phyloP scores from a whole-genome alignment of 2,113 vertebrate genomes.

The Phalacrocorax pelagicus region DNA sequence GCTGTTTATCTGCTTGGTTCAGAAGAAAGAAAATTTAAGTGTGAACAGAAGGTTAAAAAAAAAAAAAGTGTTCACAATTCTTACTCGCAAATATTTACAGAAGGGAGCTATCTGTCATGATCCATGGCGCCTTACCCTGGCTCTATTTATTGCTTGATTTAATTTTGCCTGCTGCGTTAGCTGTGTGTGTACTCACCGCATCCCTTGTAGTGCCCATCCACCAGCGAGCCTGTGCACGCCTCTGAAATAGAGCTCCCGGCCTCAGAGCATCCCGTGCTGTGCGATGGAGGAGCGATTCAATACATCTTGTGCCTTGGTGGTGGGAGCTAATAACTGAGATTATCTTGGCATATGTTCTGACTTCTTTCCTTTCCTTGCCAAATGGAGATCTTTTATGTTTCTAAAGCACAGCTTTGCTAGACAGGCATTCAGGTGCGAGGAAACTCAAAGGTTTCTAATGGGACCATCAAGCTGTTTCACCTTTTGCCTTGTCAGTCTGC shows the following conservation, averaged over 20 bases:
- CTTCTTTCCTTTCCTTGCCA: background rate
- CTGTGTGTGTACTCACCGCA: background rate
- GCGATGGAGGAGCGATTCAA: background rate
- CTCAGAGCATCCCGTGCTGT: background rate
- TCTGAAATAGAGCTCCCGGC: background rate
- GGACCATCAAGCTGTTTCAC: background rate
- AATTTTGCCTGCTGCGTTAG: background rate
- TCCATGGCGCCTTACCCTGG: background rate
- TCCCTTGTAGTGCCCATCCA: background rate
- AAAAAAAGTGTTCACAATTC: background rate
- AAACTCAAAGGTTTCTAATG: background rate
- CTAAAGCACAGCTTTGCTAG: background rate
- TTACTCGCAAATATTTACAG: background rate
- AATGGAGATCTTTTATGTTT: background rate
- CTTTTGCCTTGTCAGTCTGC: conserved; percentile 15
- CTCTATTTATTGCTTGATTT: background rate
- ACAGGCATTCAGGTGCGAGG: background rate
- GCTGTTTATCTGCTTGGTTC: background rate
- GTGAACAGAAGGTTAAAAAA: background rate
- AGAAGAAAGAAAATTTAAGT: background rate
- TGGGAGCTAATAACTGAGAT: background rate
- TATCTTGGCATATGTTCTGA: background rate
- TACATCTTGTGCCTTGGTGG: background rate
- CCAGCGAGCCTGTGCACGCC: background rate
- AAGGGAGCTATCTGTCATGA: background rate